Evolutionary conservation across 2,113 vertebrate species (phyloP), one percentile per base, ranked within the genome.

Genomic region (Protomyctophum bolini): DNA sequence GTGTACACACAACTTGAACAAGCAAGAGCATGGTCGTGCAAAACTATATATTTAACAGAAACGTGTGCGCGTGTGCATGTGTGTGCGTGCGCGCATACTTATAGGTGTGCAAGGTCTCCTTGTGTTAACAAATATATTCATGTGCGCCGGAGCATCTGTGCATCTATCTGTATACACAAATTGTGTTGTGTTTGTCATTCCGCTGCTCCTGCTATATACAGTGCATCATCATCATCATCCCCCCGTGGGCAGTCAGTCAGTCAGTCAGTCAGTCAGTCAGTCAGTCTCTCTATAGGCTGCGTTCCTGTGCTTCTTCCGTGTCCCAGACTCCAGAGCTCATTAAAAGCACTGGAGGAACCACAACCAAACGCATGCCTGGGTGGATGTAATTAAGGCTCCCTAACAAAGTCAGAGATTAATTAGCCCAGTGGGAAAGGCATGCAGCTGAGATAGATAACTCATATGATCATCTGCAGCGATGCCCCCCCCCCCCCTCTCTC

Each of bases 321-420:
- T 56, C 64, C 72, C 66, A 48, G 79, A 41, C 33, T 41, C 54
- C 21, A 58, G 50, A 61, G 81, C 88, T 90, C 83, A 85, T 91
- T 87, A 91, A 70, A 78, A 71, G 66, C 78, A 8, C 61, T 29
- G 81, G 67, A 81, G 76, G 81, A 87, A 74, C 64, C 28, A 67
- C 21, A 72, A 68, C 59, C 75, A 63, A 74, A 60, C 21, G 75
- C 83, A 87, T 86, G 84, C 87, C 85, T 85, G 83, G 88, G 49
- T 87, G 85, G 21, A 88, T 90, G 83, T 91, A 87, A 89, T 91
- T 92, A 90, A 82, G 74, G 81, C 77, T 82, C 60, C 74, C 83
- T 77, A 81, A 89, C 81, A 86, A 83, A 86, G 85, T 81, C 83
- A 84, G 81, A 88, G 88, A 90, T 90, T 91, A 92, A 93, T 90